Evolutionary conservation across 2,888 invertebrate species (phyloP), one percentile per base, ranked within the genome.

Genomic region (Aphodius sticticus): DNA sequence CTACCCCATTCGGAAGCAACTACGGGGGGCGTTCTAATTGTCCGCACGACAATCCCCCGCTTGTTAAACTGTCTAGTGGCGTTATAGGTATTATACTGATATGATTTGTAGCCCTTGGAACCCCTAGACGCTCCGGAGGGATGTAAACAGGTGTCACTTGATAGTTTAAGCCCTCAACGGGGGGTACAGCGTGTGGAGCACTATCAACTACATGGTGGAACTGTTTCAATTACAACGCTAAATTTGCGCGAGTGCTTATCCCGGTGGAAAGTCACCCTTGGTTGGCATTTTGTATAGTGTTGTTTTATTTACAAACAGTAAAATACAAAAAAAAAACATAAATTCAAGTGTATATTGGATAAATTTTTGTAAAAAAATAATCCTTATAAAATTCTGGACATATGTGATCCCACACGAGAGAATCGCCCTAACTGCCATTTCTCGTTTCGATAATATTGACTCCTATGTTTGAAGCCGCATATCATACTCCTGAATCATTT

Each of bases 71-170:
- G 86, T 86, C 86, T 85, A 84, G 84, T 85, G 85, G 85, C 82
- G 84, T 87, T 87, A 87, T 83, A 78, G 83, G 85, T 87, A 87
- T 87, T 88, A 87, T 85, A 85, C 85, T 83, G 83, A 82, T 83
- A 86, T 87, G 87, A 87, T 88, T 87, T 87, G 87, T 87, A 84
- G 85, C 81, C 74, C 78, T 80, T 80, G 53, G 53, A 53, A 53
- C 53, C 53, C 53, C 12, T 53, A 12, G 53, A 53, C 53, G 53
- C 4, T 12, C 53, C 53, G 53, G 2, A 12, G 53, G 53, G 53
- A 9, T 53, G 53, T 53, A 53, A 53, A 53, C 53, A 53, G 53
- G 53, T 53, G 53, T 53, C 53, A 53, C 53, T 53, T 53, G 53
- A 53, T 53, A 53, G 53, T 53, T 53, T 53, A 53, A 53, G 53